phyloP scores from a whole-genome alignment of 2,113 vertebrate genomes.

The Sinocyclocheilus maitianheensis region DNA sequence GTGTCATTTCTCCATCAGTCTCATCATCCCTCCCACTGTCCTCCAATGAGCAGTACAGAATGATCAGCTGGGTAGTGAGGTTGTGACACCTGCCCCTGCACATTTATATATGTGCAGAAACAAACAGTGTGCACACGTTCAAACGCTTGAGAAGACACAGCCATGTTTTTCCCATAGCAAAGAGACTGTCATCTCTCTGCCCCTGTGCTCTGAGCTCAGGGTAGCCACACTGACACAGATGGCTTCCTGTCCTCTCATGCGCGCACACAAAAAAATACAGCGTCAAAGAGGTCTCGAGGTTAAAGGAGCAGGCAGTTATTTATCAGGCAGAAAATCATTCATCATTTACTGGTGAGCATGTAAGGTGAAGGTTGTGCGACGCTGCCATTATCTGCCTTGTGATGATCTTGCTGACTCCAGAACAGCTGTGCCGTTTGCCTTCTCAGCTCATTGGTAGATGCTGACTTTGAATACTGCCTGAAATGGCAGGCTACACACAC shows the following conservation, averaged over 20 bases:
- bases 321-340: conserved; percentile 63
- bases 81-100: conserved; percentile 73
- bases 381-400: conserved; percentile 12
- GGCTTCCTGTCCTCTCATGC: conserved; percentile 8
- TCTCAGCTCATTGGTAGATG: conserved; percentile 31
- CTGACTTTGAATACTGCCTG: conserved; percentile 12
- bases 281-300: conserved; percentile 24
- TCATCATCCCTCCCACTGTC: conserved; percentile 18
- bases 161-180: conserved; percentile 47
- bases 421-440: conserved; percentile 19
- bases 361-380: conserved; percentile 62
- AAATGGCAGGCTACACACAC: conserved; percentile 32
- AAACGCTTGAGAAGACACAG: conserved; percentile 38
- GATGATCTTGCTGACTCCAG: conserved; percentile 25
- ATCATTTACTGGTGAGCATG: conserved; percentile 54
- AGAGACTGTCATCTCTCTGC: conserved; percentile 35
- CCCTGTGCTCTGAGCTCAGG: not conserved
- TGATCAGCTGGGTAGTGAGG: conserved; percentile 24
- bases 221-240: conserved; percentile 16
- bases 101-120: conserved; percentile 35
- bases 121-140: not conserved
- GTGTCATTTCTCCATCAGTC: not conserved
- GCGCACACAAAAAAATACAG: not conserved
- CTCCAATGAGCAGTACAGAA: conserved; percentile 32
- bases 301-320: conserved; percentile 54